These are phyloP conservation scores for Gandaritis pyraliata DNA, from an alignment of 2,888 invertebrate species.

Conservation along the genomic window DNA sequence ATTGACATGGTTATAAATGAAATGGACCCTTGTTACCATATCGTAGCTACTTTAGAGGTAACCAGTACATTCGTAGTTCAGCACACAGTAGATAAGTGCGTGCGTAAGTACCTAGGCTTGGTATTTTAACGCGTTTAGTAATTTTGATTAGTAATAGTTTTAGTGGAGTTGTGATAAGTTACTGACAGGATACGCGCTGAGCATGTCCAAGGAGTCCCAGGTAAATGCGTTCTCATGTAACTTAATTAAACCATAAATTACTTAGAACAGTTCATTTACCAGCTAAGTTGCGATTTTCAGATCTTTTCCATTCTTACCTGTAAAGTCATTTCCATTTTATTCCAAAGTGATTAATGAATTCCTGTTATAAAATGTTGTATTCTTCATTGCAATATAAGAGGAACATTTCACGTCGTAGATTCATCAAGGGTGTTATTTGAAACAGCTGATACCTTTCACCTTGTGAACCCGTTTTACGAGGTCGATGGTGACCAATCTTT, in stretches of 20 bases:
- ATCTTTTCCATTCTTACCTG: neutral
- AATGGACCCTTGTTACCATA: constrained; percentile 63
- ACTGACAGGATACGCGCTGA: constrained; percentile 24
- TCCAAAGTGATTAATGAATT: too few species aligned
- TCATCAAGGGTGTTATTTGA: neutral
- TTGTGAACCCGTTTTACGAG: constrained; percentile 12
- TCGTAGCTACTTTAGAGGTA: constrained; percentile 67
- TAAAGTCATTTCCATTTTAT: too few species aligned
- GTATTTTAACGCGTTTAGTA: constrained; percentile 26
- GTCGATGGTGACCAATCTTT: neutral
- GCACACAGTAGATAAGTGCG: constrained; percentile 23
- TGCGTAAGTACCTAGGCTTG: constrained; percentile 27
- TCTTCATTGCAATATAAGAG: too few species aligned
- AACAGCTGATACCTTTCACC: constrained; percentile 10
- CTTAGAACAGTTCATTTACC: neutral
- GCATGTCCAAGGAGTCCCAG: constrained; percentile 16
- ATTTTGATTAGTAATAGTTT: constrained; percentile 21
- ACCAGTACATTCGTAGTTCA: constrained; percentile 28
- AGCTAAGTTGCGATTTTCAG: constrained; percentile 1
- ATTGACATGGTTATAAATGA: constrained; percentile 65
- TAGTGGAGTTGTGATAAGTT: constrained; percentile 21
- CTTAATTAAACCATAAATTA: neutral
- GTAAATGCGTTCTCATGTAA: constrained; percentile 13
- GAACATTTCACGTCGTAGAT: too few species aligned
- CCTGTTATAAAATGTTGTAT: too few species aligned